Base-by-base conservation (phyloP, 2,797 vertebrate genomes). In the Acropternis orthonyx region DNA sequence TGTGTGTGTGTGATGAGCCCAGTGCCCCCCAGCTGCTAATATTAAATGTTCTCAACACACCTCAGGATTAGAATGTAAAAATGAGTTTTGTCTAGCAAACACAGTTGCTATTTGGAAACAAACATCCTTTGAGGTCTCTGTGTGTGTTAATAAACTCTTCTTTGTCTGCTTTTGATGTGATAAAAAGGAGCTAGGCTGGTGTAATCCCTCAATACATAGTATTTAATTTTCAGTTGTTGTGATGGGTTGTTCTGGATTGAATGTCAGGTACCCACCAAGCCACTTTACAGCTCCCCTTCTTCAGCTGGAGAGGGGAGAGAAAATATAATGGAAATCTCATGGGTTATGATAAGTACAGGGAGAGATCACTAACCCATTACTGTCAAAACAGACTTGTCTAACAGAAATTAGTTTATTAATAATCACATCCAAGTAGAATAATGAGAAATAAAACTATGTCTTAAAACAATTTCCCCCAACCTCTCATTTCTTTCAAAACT, bases 221-320 rank as follows among this genome's bases (percentile, higher is more conserved):
- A 41, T 46, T 71, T 34, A 3, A 30, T 49, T 62, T 88, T 77
- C 22, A 58, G 4, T 18, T 78, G 27, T 7, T 75, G 12, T 54
- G 34, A 44, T n/a, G 22, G 7, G 24, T 39, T 59, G 52, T 75
- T 18, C 23, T 36, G 20, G 23, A 8, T 10, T 71, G 34, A 14
- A 44, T 32, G 3, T 10, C 28, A 23, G 12, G 14, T 39, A 12
- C n/a, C 19, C 28, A 49, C 9, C 10, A 59, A 68, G 11, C 30
- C 1, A 0, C 6, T 37, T 52, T 52, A 30, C 2, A 3, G 6
- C 9, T 68, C 22, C 15, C 6, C 18, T 5, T 41, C 5, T 26
- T 62, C 28, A 67, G 3, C 12, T 81, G 41, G 18, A 12, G 54
- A 54, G 14, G 8, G 21, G 21, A 88, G 7, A 52, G 34, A 67